Conservation (phyloP, 2,797 vertebrate genomes). For the Malurus splendens region DNA sequence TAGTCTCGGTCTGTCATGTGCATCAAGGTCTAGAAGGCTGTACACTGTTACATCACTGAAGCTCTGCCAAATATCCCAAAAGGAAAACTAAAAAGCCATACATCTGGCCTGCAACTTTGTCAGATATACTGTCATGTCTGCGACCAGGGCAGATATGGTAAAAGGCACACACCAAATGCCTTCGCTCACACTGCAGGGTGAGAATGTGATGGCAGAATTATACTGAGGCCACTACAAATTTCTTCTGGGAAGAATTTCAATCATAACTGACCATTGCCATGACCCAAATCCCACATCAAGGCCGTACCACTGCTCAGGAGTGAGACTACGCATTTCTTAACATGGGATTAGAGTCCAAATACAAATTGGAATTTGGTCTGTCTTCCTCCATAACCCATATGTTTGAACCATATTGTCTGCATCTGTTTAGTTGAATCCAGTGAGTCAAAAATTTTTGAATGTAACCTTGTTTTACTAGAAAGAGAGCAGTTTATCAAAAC, state of each 20-base stretch:
- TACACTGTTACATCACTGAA: conserved; percentile 50
- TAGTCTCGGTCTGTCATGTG: conserved; percentile 67
- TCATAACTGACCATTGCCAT: background rate
- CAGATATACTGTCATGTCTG: background rate
- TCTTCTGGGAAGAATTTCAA: background rate
- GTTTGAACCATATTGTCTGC: conserved; percentile 44
- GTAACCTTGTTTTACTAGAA: conserved; percentile 23
- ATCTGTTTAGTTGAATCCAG: conserved; percentile 31
- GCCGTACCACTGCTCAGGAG: background rate
- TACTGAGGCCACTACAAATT: background rate
- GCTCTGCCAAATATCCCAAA: conserved; percentile 42
- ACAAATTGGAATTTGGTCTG: conserved; percentile 53
- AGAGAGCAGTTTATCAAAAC: conserved; percentile 39
- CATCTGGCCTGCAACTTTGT: conserved; percentile 49
- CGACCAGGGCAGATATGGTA: background rate
- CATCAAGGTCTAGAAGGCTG: conserved; percentile 60
- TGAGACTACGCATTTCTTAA: conserved; percentile 1
- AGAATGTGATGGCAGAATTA: conserved; percentile 51
- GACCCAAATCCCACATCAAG: conserved; percentile 43
- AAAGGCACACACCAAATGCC: background rate
- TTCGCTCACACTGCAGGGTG: background rate
- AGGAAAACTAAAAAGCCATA: conserved; percentile 26
- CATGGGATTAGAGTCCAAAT: background rate
- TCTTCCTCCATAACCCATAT: background rate
- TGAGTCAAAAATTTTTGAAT: conserved; percentile 14